Conservation (phyloP, 2,113 vertebrate species). For the Myanophis thanlyinensis region DNA sequence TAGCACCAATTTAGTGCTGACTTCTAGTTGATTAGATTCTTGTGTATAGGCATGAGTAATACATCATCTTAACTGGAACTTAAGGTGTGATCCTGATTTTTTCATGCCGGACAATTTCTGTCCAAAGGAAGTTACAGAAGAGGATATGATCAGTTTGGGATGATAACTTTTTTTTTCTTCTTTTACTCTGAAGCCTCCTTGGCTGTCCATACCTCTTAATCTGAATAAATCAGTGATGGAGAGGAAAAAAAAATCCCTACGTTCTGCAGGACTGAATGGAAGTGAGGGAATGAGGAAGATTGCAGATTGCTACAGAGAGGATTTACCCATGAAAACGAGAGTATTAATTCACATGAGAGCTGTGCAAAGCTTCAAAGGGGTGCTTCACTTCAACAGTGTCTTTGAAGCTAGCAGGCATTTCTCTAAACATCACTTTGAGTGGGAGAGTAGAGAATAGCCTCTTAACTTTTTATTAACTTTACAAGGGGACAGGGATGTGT, state of each 20-base stretch:
- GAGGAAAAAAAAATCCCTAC: background rate
- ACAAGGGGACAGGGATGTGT: background rate
- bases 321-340: background rate
- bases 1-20: too few species aligned
- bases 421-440: background rate
- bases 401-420: background rate
- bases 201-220: background rate
- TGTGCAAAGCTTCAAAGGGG: background rate
- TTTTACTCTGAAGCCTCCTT: background rate
- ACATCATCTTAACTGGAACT: too few species aligned
- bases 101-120: background rate
- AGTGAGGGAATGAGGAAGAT: background rate
- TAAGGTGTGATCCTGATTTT: too few species aligned
- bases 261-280: background rate
- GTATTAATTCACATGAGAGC: background rate
- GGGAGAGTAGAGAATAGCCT: background rate
- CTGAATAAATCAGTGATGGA: background rate
- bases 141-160: background rate
- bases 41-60: too few species aligned
- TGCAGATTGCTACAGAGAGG: background rate
- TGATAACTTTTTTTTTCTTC: background rate
- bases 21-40: too few species aligned
- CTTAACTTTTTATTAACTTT: background rate
- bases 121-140: background rate
- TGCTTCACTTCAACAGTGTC: background rate